Conservation (phyloP, 2,797 vertebrate species). For the Cichlasoma orientale region DNA sequence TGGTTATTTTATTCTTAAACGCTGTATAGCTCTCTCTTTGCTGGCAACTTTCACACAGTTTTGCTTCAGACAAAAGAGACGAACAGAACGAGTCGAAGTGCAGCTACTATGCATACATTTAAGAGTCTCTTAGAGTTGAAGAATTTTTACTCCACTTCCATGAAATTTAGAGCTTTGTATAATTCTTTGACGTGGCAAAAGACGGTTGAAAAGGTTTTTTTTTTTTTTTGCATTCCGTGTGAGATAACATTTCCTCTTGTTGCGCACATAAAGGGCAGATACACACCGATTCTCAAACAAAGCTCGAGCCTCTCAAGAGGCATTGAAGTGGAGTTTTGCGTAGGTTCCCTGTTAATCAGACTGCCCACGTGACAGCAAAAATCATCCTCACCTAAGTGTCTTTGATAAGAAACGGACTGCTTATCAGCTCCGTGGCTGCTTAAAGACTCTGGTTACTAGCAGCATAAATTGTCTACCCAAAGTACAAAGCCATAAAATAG, state of each 20-base stretch:
- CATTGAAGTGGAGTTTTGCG: conserved; percentile 8
- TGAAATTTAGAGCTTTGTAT: background rate
- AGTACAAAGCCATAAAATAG: conserved; percentile 22
- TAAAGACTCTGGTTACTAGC: background rate
- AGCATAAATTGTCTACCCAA: background rate
- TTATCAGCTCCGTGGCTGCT: background rate
- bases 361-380: conserved; percentile 2
- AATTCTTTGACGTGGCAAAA: background rate
- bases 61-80: background rate
- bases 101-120: background rate
- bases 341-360: conserved; percentile 32
- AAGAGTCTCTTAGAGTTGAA: background rate
- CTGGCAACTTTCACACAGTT: conserved; percentile 5
- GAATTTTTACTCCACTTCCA: background rate
- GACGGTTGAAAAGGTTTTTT: background rate
- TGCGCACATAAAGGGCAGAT: background rate
- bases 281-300: background rate
- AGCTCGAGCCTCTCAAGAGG: conserved; percentile 14
- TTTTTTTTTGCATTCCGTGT: background rate
- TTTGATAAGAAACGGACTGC: conserved; percentile 20
- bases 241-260: background rate
- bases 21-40: background rate
- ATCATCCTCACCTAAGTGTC: conserved; percentile 8
- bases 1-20: conserved; percentile 6
- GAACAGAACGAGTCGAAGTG: background rate